These are phyloP conservation scores for Drosophila melanogaster DNA, from an alignment of 1,140 invertebrate genomes.

Conservation along the genomic window DNA sequence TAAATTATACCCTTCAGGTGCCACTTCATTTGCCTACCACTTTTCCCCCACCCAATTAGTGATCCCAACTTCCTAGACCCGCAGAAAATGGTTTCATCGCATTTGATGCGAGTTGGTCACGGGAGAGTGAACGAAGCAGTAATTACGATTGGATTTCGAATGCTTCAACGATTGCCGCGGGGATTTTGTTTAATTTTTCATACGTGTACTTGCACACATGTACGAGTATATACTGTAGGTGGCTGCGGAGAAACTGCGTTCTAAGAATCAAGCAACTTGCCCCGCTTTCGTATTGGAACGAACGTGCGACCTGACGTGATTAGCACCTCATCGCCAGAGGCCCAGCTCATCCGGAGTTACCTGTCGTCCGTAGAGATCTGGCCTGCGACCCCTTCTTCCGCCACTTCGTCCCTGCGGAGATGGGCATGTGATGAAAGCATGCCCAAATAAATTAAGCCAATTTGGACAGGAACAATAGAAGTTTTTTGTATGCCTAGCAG, in stretches of 20 bases:
- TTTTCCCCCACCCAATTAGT: conserved; percentile 41
- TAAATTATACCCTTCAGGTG: conserved; percentile 14
- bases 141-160: conserved; percentile 45
- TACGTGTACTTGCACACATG: conserved; percentile 11
- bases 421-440: conserved; percentile 63
- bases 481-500: conserved; percentile 48
- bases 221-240: neutral
- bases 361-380: neutral
- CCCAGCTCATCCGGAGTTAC: conserved; percentile 23
- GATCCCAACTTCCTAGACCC: conserved; percentile 37
- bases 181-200: conserved; percentile 42
- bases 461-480: conserved; percentile 59
- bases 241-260: conserved; percentile 44
- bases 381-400: neutral
- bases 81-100: conserved; percentile 38
- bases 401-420: conserved; percentile 6
- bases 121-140: conserved; percentile 47
- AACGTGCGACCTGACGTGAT: conserved; percentile 44
- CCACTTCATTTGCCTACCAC: conserved; percentile 42
- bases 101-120: conserved; percentile 52
- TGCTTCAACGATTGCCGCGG: conserved; percentile 33
- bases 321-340: conserved; percentile 54
- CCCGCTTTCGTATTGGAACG: conserved; percentile 14
- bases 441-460: conserved; percentile 60
- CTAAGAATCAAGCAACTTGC: conserved; percentile 42